These are phyloP conservation scores for Catharus fuscescens DNA, from an alignment of 2,113 vertebrate species.

Conservation along the genomic window DNA sequence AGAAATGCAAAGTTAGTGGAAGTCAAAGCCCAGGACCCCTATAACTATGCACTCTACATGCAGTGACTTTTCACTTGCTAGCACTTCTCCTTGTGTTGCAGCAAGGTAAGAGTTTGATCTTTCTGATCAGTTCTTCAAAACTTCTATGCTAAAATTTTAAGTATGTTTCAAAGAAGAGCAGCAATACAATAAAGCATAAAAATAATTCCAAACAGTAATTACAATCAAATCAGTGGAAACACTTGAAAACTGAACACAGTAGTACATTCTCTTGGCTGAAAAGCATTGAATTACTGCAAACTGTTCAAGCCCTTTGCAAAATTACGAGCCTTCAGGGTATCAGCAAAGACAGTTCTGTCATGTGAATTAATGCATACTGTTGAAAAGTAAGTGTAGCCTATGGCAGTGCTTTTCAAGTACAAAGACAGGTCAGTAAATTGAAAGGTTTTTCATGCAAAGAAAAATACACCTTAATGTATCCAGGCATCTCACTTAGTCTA, in stretches of 20 bases:
- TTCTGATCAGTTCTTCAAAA: neutral
- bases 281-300: neutral
- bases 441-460: neutral
- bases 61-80: neutral
- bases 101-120: neutral
- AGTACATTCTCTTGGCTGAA: neutral
- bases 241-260: neutral
- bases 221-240: neutral
- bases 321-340: neutral
- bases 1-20: neutral
- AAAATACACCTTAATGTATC: neutral
- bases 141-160: neutral
- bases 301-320: neutral
- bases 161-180: neutral
- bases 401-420: neutral
- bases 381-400: neutral
- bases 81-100: neutral
- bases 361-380: neutral
- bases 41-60: neutral
- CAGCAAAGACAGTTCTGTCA: neutral
- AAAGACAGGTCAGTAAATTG: neutral
- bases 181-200: neutral
- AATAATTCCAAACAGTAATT: neutral
- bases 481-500: neutral
- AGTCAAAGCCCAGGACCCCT: neutral